Conservation (phyloP, 2,113 vertebrate species). For the Polyodon spathula region DNA sequence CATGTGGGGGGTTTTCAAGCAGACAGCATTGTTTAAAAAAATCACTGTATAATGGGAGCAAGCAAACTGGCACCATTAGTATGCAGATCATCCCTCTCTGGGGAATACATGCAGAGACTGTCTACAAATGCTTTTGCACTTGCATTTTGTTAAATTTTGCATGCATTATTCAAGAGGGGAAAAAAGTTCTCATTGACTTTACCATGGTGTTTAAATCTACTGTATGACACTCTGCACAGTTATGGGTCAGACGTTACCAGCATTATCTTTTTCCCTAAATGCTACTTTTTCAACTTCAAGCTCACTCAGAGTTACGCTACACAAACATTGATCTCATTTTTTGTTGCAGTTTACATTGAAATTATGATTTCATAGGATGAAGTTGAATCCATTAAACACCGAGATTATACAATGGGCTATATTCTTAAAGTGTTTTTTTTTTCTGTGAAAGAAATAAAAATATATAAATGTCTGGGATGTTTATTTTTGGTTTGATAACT, state of each 20-base stretch:
- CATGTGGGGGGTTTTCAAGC: slow-evolving; percentile 43
- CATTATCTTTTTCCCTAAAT: too few species aligned
- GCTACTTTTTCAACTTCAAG: too few species aligned
- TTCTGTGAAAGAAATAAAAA: too few species aligned
- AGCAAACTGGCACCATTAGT: slow-evolving; percentile 33
- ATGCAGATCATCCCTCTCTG: slow-evolving; percentile 25
- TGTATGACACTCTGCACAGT: too few species aligned
- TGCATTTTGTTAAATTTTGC: slow-evolving; percentile 11
- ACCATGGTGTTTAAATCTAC: too few species aligned
- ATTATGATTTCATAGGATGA: background rate
- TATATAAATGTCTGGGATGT: too few species aligned
- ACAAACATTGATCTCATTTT: too few species aligned
- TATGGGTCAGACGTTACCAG: too few species aligned
- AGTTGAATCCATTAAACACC: background rate
- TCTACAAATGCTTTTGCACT: slow-evolving; percentile 8
- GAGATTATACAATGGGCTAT: too few species aligned
- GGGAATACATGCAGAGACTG: slow-evolving; percentile 18
- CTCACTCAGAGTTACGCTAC: too few species aligned
- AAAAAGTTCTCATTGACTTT: background rate
- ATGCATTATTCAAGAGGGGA: background rate
- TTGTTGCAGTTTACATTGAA: slow-evolving; percentile 23
- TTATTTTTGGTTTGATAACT: too few species aligned
- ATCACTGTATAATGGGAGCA: slow-evolving; percentile 19
- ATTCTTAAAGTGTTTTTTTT: too few species aligned
- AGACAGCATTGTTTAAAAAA: slow-evolving; percentile 29